Evolutionary conservation across 2,888 invertebrate genomes (phyloP), one percentile per base, ranked within the genome.

Genomic region (Lepidochrysops patricia): DNA sequence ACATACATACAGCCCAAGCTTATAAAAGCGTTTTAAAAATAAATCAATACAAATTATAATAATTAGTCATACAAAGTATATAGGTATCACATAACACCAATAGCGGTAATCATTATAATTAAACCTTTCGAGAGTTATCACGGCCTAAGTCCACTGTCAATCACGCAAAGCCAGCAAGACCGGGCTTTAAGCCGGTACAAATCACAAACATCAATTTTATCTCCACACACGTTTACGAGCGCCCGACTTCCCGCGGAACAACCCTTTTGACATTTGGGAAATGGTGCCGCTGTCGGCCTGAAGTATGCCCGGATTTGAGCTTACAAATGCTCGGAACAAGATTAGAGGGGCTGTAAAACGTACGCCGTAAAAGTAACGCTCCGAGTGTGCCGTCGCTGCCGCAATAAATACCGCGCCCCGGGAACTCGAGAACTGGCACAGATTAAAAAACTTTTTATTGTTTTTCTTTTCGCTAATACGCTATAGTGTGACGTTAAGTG

Each of bases 241-340:
- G 62, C 19, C 48, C 48, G 23, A 32, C 54, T 27, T 54, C 54
- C 54, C 54, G 29, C 13, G 77, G 78, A 79, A 78, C 74, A 76
- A 71, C 71, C 73, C 67, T 70, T 80, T 75, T 83, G 81, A 83
- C 84, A 77, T 75, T 76, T 77, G 67, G 75, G 64, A 77, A 80
- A 78, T 78, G 78, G 77, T 77, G 79, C 58, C 75, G 75, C 76
- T 81, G 84, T 81, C 86, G 83, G 66, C 64, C 71, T 75, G 79
- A 79, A 70, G 70, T 75, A 81, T 81, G 72, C 71, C 71, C 71
- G 76, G 82, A 82, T 83, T 82, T 82, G 72, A 72, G 75, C 73
- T 77, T 74, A 77, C 80, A 83, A 79, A 81, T 80, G 77, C 71
- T 68, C 63, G 63, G 64, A 66, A 74, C 75, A 75, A 81, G 81